A percentile compares a stretch with the other conserved stretches of the same genome.
Conservation (phyloP, 1,140 invertebrate species). For the Cydia splendana region DNA sequence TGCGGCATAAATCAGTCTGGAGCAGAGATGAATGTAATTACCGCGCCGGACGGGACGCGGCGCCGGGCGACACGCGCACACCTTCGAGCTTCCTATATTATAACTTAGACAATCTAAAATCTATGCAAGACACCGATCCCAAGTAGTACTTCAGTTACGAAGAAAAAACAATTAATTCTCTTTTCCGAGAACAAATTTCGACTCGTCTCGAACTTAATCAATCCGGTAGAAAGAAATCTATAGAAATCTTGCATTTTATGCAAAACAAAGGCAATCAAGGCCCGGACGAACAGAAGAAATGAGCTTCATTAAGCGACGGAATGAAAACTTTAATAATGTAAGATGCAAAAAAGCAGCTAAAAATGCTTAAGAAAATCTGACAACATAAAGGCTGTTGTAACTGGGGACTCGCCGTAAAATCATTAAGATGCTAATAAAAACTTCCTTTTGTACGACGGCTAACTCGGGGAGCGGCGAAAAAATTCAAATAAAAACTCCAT, state of each 20-base stretch:
- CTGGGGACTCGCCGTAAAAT: conserved; percentile 80
- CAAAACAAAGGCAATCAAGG: conserved; percentile 80
- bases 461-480: conserved; percentile 70
- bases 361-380: conserved; percentile 80
- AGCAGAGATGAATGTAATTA: conserved; percentile 56
- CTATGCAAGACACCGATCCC: not conserved
- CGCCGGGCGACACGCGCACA: not conserved
- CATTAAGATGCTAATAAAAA: conserved; percentile 82
- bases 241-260: conserved; percentile 79
- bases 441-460: conserved; percentile 77
- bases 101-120: not conserved
- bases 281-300: conserved; percentile 78
- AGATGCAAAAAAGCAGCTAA: conserved; percentile 78
- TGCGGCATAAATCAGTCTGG: conserved; percentile 54
- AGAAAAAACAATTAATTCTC: conserved; percentile 63
- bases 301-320: conserved; percentile 79
- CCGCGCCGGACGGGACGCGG: conserved; percentile 44
- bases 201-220: conserved; percentile 66
- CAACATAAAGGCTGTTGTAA: conserved; percentile 80
- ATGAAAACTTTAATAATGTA: conserved; percentile 80
- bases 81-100: not conserved
- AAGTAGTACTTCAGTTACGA: conserved; percentile 7
- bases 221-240: conserved; percentile 73
- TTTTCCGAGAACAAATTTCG: conserved; percentile 69
- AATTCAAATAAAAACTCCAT: conserved; percentile 81